phyloP scores from a whole-genome alignment of 2,797 vertebrate species.

The Tadarida brasiliensis region DNA sequence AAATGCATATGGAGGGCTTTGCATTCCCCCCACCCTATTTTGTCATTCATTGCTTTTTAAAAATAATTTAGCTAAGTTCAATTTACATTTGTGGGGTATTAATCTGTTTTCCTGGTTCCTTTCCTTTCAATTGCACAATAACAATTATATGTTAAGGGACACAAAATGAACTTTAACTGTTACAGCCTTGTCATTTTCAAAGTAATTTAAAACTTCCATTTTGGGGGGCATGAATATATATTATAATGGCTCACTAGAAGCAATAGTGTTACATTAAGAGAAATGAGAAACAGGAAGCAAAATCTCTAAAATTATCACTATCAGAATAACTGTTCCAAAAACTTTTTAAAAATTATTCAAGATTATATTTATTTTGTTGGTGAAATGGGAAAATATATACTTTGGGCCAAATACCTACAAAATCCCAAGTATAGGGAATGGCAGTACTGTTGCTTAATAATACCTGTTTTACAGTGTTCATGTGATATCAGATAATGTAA shows the following conservation, averaged over 20 bases:
- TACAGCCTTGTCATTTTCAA: constrained; percentile 21
- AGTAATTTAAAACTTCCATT: constrained; percentile 56
- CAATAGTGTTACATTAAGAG: constrained; percentile 14
- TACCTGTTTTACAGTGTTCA: not conserved
- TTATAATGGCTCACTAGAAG: constrained; percentile 50
- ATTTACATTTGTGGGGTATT: not conserved
- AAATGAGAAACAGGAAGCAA: not conserved
- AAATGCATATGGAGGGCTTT: not conserved
- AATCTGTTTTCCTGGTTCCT: constrained; percentile 9
- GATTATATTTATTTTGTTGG: constrained; percentile 3
- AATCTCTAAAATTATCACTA: constrained; percentile 41
- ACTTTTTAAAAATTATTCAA: not conserved
- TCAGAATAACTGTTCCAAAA: constrained; percentile 27
- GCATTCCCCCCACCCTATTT: not conserved
- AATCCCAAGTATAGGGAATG: constrained; percentile 32
- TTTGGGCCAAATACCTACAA: not conserved
- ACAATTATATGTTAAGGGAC: not conserved
- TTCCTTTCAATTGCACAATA: constrained; percentile 30
- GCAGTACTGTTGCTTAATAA: not conserved
- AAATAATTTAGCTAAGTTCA: constrained; percentile 41
- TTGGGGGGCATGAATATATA: not conserved
- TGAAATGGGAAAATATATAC: not conserved
- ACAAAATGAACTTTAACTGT: constrained; percentile 28
- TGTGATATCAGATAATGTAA: constrained; percentile 12
- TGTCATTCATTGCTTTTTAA: constrained; percentile 34